Base-by-base conservation (phyloP, 2,888 invertebrate species). In the Chaetoderma sp. region DNA sequence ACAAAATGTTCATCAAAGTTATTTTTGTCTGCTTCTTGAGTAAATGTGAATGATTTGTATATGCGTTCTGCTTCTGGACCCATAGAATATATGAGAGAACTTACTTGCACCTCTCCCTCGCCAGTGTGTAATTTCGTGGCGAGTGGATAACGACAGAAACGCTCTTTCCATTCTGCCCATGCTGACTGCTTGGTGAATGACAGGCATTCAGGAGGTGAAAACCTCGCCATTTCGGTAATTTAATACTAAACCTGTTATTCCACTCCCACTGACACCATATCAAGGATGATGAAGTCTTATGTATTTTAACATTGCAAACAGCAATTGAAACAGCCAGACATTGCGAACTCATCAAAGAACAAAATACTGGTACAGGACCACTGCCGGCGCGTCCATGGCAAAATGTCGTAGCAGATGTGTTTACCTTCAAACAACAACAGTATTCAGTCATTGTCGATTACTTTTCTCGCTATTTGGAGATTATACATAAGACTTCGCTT, bases 111-210 rank as follows among this genome's bases (percentile, higher is more conserved):
- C 6, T 62, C 59, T 10, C 50, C 63, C 13, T 65, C 67, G 1
- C 72, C 69, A 23, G 65, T 60, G 44, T 60, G 23, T 4, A 69
- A 57, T 59, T 71, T 68, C 28, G 71, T 63, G 8, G 72, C 74
- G 4, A 57, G 56, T 23, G 67, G 36, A 36, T 52, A 71, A 6
- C 64, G 32, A 13, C 27, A 3, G 45, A 66, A 72, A 54, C 68
- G 27, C 36, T 67, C 28, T 18, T 44, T 65, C 70, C 71, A 68
- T 13, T 68, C 68, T 27, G 28, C 60, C 70, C 72, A 72, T 44
- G 66, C 60, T 18, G 36, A 32, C 25, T 66, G 67, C 33, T 32
- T 4, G 4, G 30, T 28, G 54, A 63, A 68, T 27, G 56, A 33
- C 27, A 66, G 59, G 13, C 16, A 32, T 21, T 25, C 52, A 32